A percentile compares a stretch with the other conserved stretches of the same genome.
These are phyloP conservation scores for Eupithecia abbreviata DNA, from an alignment of 2,888 invertebrate species.

Conservation along the genomic window DNA sequence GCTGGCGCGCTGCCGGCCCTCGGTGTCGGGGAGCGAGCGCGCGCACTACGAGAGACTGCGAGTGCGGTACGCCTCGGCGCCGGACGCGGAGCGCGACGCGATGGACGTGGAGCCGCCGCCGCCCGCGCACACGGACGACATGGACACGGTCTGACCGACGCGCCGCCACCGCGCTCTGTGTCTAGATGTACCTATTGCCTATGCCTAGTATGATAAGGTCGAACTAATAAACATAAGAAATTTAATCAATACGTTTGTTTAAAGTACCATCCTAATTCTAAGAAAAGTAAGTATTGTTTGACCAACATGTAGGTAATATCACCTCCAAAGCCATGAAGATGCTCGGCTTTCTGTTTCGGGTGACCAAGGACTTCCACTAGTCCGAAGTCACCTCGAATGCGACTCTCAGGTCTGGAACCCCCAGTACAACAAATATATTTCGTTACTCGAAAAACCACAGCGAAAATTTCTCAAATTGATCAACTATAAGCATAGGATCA, in stretches of 20 bases:
- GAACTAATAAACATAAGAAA: background rate
- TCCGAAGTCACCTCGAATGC: no score
- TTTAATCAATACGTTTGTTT: background rate
- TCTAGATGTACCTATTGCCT: background rate
- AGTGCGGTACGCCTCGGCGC: slow-evolving; percentile 85
- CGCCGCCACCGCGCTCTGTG: background rate
- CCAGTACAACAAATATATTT: no score
- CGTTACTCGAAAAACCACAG: no score
- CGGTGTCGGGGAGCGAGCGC: slow-evolving; percentile 92
- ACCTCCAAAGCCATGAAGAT: no score
- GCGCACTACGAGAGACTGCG: slow-evolving; percentile 90
- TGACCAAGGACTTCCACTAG: no score
- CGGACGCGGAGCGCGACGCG: slow-evolving; percentile 67
- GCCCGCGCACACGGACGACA: background rate
- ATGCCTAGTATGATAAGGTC: background rate
- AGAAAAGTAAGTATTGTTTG: no score
- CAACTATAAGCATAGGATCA: no score
- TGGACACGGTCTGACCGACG: slow-evolving; percentile 7
- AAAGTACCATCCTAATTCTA: background rate
- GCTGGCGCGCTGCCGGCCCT: slow-evolving; percentile 98
- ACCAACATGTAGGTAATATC: no score
- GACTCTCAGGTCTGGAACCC: no score
- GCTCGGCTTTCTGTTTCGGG: no score
- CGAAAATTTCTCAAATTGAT: no score
- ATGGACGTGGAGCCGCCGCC: slow-evolving; percentile 80